phyloP scores from a whole-genome alignment of 2,113 vertebrate genomes.

The Seriola quinqueradiata region DNA sequence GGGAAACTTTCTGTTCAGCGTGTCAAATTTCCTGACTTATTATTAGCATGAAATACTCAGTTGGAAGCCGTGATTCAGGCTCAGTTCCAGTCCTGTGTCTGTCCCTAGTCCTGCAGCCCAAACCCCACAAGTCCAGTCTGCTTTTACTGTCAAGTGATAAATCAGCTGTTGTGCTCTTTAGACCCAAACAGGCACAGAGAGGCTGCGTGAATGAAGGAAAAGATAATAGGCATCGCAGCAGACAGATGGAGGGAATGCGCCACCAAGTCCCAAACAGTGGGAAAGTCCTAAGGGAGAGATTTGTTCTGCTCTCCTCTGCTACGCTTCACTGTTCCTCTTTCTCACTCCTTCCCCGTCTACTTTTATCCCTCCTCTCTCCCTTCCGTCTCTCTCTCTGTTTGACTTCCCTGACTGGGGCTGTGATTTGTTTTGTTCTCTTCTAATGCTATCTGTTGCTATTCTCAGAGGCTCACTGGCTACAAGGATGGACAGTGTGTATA shows the following conservation, averaged over 20 bases:
- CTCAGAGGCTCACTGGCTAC: slow-evolving; percentile 52
- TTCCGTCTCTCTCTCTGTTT: slow-evolving; percentile 44
- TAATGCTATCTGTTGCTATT: slow-evolving; percentile 63
- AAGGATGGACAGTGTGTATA: slow-evolving; percentile 55
- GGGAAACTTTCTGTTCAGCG: background rate
- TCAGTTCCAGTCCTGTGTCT: background rate
- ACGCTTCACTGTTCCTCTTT: slow-evolving; percentile 33
- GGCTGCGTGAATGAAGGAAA: background rate
- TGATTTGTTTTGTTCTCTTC: slow-evolving; percentile 66
- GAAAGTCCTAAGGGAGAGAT: slow-evolving; percentile 69
- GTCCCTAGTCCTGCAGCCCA: background rate
- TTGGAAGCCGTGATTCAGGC: background rate
- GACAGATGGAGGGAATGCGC: slow-evolving; percentile 60
- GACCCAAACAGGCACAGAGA: slow-evolving; percentile 25
- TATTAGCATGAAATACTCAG: background rate
- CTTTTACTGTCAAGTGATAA: slow-evolving; percentile 16
- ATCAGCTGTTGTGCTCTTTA: slow-evolving; percentile 41
- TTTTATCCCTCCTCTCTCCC: slow-evolving; percentile 5
- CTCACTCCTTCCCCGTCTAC: slow-evolving; percentile 24
- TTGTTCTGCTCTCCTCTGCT: slow-evolving; percentile 61
- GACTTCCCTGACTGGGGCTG: slow-evolving; percentile 46
- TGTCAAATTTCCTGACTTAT: background rate
- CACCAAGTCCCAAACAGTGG: slow-evolving; percentile 59
- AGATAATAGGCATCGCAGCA: slow-evolving; percentile 34
- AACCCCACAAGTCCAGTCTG: background rate